Evolutionary conservation across 2,888 invertebrate species (phyloP).

Genomic region (Camponotus fellah): DNA sequence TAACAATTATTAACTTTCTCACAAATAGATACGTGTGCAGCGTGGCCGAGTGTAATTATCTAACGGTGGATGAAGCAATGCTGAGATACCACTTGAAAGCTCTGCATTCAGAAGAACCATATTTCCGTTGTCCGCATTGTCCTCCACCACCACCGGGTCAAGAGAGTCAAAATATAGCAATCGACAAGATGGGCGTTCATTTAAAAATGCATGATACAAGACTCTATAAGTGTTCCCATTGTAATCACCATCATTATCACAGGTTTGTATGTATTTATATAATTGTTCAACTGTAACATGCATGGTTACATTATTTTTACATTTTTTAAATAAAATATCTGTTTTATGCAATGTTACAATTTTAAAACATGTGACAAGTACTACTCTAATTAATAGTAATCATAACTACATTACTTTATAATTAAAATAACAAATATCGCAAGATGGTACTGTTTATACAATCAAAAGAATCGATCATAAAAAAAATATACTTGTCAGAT

Average conservation of each 20-base stretch:
- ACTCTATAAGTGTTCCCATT: slow-evolving; percentile 91
- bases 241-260: slow-evolving; percentile 90
- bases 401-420: background rate
- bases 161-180: slow-evolving; percentile 86
- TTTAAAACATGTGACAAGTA: slow-evolving; percentile 59
- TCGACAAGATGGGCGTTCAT: slow-evolving; percentile 90
- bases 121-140: slow-evolving; percentile 92
- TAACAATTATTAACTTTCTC: slow-evolving; percentile 75
- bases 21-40: slow-evolving; percentile 90
- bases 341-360: background rate
- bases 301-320: background rate
- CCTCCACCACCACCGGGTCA: slow-evolving; percentile 87
- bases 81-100: slow-evolving; percentile 91
- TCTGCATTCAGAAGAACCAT: slow-evolving; percentile 89
- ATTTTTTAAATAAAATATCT: slow-evolving; percentile 2
- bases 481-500: slow-evolving; percentile 66
- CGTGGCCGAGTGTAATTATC: slow-evolving; percentile 90
- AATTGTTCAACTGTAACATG: background rate
- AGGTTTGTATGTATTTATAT: slow-evolving; percentile 77
- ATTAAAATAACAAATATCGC: background rate
- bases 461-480: slow-evolving; percentile 23
- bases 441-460: background rate
- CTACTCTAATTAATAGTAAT: background rate
- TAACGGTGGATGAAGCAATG: slow-evolving; percentile 91
- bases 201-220: slow-evolving; percentile 91